A percentile compares a stretch with the other conserved stretches of the same genome.
Evolutionary conservation across 1,140 invertebrate species (phyloP).

Genomic region (Homalodisca vitripennis): DNA sequence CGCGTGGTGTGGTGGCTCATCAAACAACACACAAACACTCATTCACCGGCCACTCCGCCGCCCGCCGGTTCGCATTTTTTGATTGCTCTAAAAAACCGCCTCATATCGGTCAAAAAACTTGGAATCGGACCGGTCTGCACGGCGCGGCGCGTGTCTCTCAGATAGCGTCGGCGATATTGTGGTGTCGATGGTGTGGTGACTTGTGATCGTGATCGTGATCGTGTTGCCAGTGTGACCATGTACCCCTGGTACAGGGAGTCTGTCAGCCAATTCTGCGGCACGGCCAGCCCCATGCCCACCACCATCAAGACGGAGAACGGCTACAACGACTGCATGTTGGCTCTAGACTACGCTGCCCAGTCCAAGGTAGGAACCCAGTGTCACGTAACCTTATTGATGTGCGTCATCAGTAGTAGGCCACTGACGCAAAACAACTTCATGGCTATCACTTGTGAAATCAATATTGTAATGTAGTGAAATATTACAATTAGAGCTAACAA

Average conservation of each 20-base stretch:
- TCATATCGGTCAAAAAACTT: slow-evolving; percentile 13
- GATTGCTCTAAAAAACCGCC: slow-evolving; percentile 29
- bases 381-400: neutral
- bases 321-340: slow-evolving; percentile 70
- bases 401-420: too few species aligned
- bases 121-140: neutral
- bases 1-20: slow-evolving; percentile 10
- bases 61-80: slow-evolving; percentile 20
- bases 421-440: too few species aligned
- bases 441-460: too few species aligned
- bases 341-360: slow-evolving; percentile 65
- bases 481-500: too few species aligned
- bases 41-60: slow-evolving; percentile 23
- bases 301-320: slow-evolving; percentile 68
- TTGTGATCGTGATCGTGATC: slow-evolving; percentile 24
- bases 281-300: slow-evolving; percentile 52
- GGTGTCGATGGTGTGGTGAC: slow-evolving; percentile 7
- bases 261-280: slow-evolving; percentile 55
- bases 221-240: slow-evolving; percentile 50
- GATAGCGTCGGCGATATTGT: neutral
- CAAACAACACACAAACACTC: slow-evolving; percentile 14
- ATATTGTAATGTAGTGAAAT: too few species aligned
- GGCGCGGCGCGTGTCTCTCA: neutral
- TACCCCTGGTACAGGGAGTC: slow-evolving; percentile 71
- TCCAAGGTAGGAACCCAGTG: slow-evolving; percentile 56